phyloP scores from a whole-genome alignment of 2,113 vertebrate species.

The Halcyon senegalensis region DNA sequence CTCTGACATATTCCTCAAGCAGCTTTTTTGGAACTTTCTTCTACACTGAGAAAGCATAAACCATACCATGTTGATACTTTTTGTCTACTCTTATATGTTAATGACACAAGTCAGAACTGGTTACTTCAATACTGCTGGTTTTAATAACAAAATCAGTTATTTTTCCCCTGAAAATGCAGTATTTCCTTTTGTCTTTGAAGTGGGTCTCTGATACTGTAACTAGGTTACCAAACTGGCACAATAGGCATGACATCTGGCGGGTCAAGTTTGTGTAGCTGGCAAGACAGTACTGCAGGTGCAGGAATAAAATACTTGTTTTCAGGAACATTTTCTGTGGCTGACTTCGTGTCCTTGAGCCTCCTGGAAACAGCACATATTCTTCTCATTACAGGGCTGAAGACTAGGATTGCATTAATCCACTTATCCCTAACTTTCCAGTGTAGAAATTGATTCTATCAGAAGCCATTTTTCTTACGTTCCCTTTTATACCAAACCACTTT shows the following conservation, averaged over 20 bases:
- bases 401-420: neutral
- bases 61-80: neutral
- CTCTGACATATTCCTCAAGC: neutral
- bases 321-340: neutral
- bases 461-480: neutral
- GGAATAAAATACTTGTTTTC: constrained; percentile 5
- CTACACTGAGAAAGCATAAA: neutral
- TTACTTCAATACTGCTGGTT: neutral
- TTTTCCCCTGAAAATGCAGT: neutral
- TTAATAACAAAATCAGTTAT: neutral
- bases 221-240: neutral
- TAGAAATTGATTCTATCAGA: neutral
- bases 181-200: neutral
- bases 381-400: neutral
- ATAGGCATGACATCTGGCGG: constrained; percentile 1
- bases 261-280: neutral
- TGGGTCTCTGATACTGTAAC: neutral
- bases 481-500: neutral
- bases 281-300: constrained; percentile 22
- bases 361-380: constrained; percentile 4
- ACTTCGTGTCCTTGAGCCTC: constrained; percentile 1
- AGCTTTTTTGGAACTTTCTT: neutral
- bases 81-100: neutral
- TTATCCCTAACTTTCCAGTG: neutral
- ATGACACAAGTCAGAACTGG: neutral